Percentiles rank a stretch among this genome's conserved stretches.
Evolutionary conservation across 1,140 invertebrate species (phyloP).

Genomic region (Coenobita brevimanus): DNA sequence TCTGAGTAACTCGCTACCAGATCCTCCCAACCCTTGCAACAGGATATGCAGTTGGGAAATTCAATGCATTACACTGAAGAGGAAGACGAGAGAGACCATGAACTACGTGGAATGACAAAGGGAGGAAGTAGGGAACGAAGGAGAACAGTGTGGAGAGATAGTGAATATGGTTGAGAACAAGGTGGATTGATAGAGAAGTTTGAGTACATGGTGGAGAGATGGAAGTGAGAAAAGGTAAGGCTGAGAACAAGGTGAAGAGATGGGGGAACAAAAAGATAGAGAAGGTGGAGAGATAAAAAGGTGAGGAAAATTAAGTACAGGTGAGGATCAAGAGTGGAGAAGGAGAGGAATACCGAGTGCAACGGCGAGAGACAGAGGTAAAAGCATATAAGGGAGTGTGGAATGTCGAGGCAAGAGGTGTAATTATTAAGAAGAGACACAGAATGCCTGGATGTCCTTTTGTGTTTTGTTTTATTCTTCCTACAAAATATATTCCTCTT

Average conservation of each 20-base stretch:
- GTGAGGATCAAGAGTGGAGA: neutral
- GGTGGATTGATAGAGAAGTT: no score
- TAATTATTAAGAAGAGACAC: neutral
- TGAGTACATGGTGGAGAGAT: no score
- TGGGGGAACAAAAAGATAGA: neutral
- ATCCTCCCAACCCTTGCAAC: no score
- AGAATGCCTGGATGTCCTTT: no score
- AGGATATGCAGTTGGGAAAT: no score
- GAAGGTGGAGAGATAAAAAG: neutral
- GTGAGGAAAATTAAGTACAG: neutral
- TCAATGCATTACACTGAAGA: no score
- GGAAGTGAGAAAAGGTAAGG: no score
- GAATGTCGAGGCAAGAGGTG: neutral
- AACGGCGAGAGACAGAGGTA: neutral
- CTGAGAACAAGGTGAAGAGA: no score
- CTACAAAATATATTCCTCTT: no score
- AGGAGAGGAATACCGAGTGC: neutral
- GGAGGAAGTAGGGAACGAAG: neutral
- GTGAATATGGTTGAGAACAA: no score
- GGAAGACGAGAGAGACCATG: neutral
- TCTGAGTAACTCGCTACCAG: no score
- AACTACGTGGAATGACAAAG: neutral
- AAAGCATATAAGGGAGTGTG: neutral
- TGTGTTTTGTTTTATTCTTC: no score
- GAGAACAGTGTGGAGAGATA: neutral